Base-by-base conservation (phyloP, 2,888 invertebrate species). In the Saturnia pavonia region DNA sequence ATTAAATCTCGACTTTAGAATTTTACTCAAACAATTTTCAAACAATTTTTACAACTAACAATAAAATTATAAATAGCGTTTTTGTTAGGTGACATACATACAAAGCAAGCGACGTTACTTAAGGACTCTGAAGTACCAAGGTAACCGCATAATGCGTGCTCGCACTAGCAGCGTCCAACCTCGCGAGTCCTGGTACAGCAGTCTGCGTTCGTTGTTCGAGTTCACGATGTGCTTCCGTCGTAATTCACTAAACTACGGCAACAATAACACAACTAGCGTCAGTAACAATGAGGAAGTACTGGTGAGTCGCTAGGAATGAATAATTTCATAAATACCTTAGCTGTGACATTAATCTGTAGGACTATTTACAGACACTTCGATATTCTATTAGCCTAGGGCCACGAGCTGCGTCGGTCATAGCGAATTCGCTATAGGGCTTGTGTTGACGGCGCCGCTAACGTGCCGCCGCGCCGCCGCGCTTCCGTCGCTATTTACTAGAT, bases 31-130 rank as follows among this genome's bases (percentile, higher is more conserved):
- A 45, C 2, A 3, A 45, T 14, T 45, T 16, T 45, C 12, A 45
- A 45, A 45, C 12, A 45, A 0, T 1, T 34, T 45, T 14, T 45
- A 45, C 45, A 14, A 45, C 12, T 1, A 16, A 3, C 45, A 14
- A 14, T 14, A 45, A 51, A 22, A 1, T 51, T 34, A 34, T 4
- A 34, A 34, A 57, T 27, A 12, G 19, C 25, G 12, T 57, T 57
- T 11, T 25, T 57, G 54, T n/a, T 80, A 95, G 95, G 94, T 95
- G 42, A 91, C 85, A 78, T 92, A 88, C 76, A 82, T 95, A 69
- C 95, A 95, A 83, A 89, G 93, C 79, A 88, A 89, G 75, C 91
- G 95, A 0, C 92, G 94, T 2, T 94, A 94, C 74, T 81, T 95
- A 0, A 92, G 94, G 74, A 88, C 92, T 0, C 85, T 95, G 0